Percentiles rank a stretch among this genome's conserved stretches.
Conservation (phyloP, 1,140 invertebrate species). For the Atta cephalotes region DNA sequence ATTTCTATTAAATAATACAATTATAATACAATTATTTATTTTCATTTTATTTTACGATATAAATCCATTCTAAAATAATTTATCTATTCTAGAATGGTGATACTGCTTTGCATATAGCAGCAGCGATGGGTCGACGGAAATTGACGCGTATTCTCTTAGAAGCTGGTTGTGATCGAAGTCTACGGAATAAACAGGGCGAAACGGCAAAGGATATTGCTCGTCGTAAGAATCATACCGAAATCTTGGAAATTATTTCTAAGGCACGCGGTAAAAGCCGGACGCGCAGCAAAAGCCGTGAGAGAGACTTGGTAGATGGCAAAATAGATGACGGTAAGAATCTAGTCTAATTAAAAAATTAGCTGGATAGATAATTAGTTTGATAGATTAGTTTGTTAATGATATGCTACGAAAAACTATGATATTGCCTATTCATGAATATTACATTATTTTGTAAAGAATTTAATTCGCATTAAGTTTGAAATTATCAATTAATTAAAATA, state of each 20-base stretch:
- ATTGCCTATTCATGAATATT: too few species aligned
- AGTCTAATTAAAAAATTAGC: not conserved
- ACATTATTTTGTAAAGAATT: not conserved
- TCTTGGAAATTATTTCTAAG: conserved; percentile 91
- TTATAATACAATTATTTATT: not conserved
- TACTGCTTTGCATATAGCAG: conserved; percentile 96
- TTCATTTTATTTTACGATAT: not conserved
- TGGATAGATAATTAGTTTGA: not conserved
- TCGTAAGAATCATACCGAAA: conserved; percentile 94
- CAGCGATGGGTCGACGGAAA: conserved; percentile 97
- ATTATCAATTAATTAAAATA: not conserved
- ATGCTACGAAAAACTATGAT: not conserved
- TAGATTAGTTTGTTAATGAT: not conserved
- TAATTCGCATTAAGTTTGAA: not conserved
- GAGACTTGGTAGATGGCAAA: conserved; percentile 76
- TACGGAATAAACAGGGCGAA: conserved; percentile 97
- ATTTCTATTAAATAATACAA: conserved; percentile 4
- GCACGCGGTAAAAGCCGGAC: conserved; percentile 85
- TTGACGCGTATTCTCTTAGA: conserved; percentile 96
- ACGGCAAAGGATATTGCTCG: conserved; percentile 95
- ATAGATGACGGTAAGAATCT: conserved; percentile 79
- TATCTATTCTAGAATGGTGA: conserved; percentile 93
- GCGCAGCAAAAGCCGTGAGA: conserved; percentile 81
- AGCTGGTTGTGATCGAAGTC: conserved; percentile 91
- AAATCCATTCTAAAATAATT: not conserved